These are phyloP conservation scores for Odontamblyopus rebecca DNA, from an alignment of 2,797 vertebrate species.

Conservation along the genomic window DNA sequence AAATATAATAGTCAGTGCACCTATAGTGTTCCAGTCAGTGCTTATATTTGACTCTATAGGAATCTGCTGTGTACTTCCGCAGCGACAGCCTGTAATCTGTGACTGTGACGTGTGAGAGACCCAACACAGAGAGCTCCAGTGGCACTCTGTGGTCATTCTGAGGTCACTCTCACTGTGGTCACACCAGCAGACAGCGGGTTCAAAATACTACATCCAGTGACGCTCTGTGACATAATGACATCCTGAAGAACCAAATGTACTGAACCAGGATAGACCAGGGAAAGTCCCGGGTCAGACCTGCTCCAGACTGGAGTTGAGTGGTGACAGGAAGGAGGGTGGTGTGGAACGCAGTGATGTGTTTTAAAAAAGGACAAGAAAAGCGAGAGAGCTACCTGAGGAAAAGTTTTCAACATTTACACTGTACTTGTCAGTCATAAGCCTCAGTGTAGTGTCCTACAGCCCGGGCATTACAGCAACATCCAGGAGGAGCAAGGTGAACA, in stretches of 20 bases:
- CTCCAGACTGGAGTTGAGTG: constrained; percentile 18
- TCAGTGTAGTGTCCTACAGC: too few species aligned
- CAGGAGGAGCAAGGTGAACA: too few species aligned
- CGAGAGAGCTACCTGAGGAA: too few species aligned
- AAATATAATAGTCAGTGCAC: background rate
- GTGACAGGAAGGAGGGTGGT: constrained; percentile 27
- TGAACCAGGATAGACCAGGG: constrained; percentile 36
- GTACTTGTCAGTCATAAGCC: too few species aligned
- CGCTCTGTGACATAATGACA: constrained; percentile 69
- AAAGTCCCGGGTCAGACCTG: constrained; percentile 3
- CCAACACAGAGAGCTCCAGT: constrained; percentile 36
- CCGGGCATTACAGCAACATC: too few species aligned
- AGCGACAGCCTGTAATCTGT: constrained; percentile 65
- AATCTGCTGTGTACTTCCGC: constrained; percentile 22
- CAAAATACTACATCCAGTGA: constrained; percentile 68
- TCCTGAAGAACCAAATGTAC: constrained; percentile 54
- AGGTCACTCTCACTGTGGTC: too few species aligned
- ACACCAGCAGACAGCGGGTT: constrained; percentile 49
- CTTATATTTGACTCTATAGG: background rate
- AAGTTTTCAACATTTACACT: too few species aligned
- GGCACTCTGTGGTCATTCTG: background rate
- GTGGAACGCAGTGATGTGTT: constrained; percentile 14
- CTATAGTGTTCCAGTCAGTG: background rate
- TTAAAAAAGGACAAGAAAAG: background rate
- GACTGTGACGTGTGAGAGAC: constrained; percentile 53